Percentiles rank a stretch among this genome's conserved stretches.
These are phyloP conservation scores for Clarias platycephalus DNA, from an alignment of 2,797 vertebrate species.

Conservation along the genomic window DNA sequence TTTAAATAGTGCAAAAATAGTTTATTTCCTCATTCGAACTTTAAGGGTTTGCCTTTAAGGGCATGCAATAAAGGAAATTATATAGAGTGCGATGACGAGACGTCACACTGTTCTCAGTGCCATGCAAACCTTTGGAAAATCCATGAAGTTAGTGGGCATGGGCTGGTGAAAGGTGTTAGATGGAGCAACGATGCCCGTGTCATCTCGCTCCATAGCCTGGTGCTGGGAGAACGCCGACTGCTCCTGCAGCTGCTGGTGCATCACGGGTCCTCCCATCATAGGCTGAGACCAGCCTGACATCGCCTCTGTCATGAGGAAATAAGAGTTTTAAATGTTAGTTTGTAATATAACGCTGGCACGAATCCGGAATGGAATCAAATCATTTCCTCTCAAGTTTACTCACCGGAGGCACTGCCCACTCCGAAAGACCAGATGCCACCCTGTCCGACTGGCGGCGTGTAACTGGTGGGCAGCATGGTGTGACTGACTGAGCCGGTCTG, in stretches of 20 bases:
- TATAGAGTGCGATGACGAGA: background rate
- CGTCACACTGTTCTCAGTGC: background rate
- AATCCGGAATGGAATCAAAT: background rate
- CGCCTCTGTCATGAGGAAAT: conserved; percentile 75
- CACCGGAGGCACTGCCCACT: conserved; percentile 91
- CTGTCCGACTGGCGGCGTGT: conserved; percentile 92
- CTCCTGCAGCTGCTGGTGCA: conserved; percentile 92
- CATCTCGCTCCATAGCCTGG: conserved; percentile 97
- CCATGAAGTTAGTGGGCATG: conserved; percentile 94
- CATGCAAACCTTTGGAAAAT: conserved; percentile 91
- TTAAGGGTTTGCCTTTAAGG: background rate
- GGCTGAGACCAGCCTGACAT: conserved; percentile 98
- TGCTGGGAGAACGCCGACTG: conserved; percentile 95
- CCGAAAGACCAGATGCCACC: conserved; percentile 99
- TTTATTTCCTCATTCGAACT: background rate
- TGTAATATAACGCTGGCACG: background rate
- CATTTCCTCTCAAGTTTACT: conserved; percentile 33
- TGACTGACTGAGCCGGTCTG: conserved; percentile 93
- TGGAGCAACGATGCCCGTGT: conserved; percentile 95
- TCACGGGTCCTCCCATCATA: conserved; percentile 90
- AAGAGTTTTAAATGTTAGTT: background rate
- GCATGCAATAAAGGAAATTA: background rate
- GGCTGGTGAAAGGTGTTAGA: conserved; percentile 97
- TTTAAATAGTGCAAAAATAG: background rate
- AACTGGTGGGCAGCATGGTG: conserved; percentile 89